Evolutionary conservation across 2,888 invertebrate genomes (phyloP).

Genomic region (Apodemia duryi): DNA sequence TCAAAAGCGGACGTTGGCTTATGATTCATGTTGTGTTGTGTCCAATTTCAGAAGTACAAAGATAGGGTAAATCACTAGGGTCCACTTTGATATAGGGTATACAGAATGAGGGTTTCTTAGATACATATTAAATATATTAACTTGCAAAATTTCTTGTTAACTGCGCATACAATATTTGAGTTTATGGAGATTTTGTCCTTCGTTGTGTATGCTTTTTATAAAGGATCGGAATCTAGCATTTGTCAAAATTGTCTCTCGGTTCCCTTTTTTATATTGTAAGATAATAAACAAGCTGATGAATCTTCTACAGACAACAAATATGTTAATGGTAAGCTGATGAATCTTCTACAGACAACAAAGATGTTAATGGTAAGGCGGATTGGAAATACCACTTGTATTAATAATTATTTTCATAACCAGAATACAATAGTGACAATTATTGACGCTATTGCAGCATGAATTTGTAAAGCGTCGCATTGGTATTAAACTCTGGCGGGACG

Average conservation of each 20-base stretch:
- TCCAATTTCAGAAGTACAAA: conserved; percentile 32
- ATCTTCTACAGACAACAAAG: no score
- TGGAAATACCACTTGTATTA: no score
- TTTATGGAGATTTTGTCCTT: neutral
- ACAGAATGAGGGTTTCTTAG: conserved; percentile 10
- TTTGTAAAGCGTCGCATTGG: no score
- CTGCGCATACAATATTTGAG: neutral
- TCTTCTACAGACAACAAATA: no score
- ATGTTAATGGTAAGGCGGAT: no score
- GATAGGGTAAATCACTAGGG: conserved; percentile 19
- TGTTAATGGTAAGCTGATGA: no score
- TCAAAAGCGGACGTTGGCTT: conserved; percentile 9
- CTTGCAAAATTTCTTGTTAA: conserved; percentile 4
- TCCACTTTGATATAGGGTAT: conserved; percentile 11
- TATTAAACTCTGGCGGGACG: no score
- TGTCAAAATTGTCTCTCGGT: neutral
- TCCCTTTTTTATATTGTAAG: no score
- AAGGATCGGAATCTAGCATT: neutral
- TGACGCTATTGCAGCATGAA: no score
- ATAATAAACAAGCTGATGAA: no score
- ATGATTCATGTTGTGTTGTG: conserved; percentile 31
- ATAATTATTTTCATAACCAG: no score
- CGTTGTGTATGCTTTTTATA: neutral
- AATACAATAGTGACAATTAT: no score
- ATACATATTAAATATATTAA: conserved; percentile 17